A percentile compares a stretch with the other conserved stretches of the same genome.
These are phyloP conservation scores for Bellardia pandia DNA, from an alignment of 2,888 invertebrate genomes.

Conservation along the genomic window DNA sequence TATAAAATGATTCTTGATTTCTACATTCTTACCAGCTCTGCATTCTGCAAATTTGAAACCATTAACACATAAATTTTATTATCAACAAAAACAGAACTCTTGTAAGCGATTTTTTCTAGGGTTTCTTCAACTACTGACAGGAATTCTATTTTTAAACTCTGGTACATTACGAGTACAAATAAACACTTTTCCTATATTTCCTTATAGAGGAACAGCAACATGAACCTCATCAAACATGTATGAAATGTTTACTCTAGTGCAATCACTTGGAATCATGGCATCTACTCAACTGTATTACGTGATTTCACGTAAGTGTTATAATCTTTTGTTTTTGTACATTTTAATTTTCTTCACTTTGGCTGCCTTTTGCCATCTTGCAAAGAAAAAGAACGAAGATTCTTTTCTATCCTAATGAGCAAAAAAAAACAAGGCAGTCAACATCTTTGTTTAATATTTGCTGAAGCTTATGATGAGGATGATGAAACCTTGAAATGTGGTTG, in stretches of 20 bases:
- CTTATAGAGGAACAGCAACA: not conserved
- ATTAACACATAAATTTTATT: constrained; percentile 42
- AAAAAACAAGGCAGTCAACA: not conserved
- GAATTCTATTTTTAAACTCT: constrained; percentile 56
- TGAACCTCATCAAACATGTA: constrained; percentile 38
- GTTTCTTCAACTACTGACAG: constrained; percentile 55
- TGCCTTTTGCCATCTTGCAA: constrained; percentile 20
- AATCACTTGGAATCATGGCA: constrained; percentile 52
- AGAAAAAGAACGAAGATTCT: constrained; percentile 9
- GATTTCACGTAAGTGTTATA: constrained; percentile 70
- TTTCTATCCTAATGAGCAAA: constrained; percentile 68
- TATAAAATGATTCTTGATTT: not conserved
- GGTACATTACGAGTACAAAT: not conserved
- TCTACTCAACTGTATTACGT: constrained; percentile 66
- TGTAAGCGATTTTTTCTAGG: constrained; percentile 36
- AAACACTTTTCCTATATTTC: constrained; percentile 39
- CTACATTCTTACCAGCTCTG: not conserved
- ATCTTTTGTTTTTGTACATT: constrained; percentile 49
- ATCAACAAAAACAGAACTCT: not conserved
- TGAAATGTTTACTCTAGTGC: constrained; percentile 25
- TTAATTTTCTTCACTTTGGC: constrained; percentile 28
- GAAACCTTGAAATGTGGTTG: constrained; percentile 71
- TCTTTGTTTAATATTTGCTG: constrained; percentile 47
- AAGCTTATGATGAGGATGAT: constrained; percentile 54
- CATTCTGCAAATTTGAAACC: constrained; percentile 17